A percentile compares a stretch with the other conserved stretches of the same genome.
These are phyloP conservation scores for Physeter macrocephalus DNA, from an alignment of 2,113 vertebrate genomes.

Conservation along the genomic window DNA sequence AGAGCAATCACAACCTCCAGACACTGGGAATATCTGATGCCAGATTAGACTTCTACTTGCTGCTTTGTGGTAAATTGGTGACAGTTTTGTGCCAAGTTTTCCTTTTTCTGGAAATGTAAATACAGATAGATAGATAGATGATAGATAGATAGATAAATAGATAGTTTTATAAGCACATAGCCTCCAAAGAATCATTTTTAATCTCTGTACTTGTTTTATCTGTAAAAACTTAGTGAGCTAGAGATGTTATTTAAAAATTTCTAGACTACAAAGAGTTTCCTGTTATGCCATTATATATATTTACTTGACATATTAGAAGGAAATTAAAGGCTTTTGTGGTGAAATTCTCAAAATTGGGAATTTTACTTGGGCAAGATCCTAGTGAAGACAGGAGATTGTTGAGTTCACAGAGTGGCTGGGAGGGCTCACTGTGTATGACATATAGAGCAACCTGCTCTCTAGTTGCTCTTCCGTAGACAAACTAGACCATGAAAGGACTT, in stretches of 20 bases:
- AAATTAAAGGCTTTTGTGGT: neutral
- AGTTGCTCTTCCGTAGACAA: neutral
- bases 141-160: neutral
- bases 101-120: neutral
- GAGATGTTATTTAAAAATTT: neutral
- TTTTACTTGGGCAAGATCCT: neutral
- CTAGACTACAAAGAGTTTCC: neutral
- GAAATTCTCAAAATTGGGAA: neutral
- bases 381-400: neutral
- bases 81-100: neutral
- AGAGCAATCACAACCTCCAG: neutral
- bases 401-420: neutral
- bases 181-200: conserved; percentile 20
- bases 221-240: conserved; percentile 42
- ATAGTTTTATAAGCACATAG: conserved; percentile 40
- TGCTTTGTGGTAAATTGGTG: conserved; percentile 10
- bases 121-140: neutral
- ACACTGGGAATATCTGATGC: neutral
- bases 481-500: neutral
- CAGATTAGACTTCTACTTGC: neutral
- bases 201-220: conserved; percentile 24
- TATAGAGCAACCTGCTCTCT: neutral
- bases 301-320: neutral
- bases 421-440: neutral
- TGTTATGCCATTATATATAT: neutral